Percentiles rank a stretch among this genome's conserved stretches.
Evolutionary conservation across 2,113 vertebrate species (phyloP).

Genomic region (Rissa tridactyla): DNA sequence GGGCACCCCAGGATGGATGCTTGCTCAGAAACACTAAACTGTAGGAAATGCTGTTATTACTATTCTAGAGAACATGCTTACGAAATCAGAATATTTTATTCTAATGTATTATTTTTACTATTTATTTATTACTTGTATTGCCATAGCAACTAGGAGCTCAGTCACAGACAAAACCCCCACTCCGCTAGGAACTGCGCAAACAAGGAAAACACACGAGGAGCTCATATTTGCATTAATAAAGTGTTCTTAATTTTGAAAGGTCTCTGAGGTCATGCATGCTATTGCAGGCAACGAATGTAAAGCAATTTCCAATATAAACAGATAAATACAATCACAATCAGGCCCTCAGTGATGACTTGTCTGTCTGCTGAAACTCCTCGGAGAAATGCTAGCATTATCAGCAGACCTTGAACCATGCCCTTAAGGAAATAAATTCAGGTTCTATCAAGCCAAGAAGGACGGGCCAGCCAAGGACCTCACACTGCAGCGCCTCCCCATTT

Average conservation of each 20-base stretch:
- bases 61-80: not conserved
- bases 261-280: not conserved
- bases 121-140: slow-evolving; percentile 60
- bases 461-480: not conserved
- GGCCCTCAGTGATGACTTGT: not conserved
- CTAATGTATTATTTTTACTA: slow-evolving; percentile 24
- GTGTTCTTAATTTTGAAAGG: slow-evolving; percentile 16
- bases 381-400: not conserved
- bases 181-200: not conserved
- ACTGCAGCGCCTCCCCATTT: not conserved
- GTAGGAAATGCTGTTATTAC: not conserved
- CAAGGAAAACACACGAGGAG: not conserved
- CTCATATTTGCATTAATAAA: not conserved
- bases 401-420: not conserved
- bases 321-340: not conserved
- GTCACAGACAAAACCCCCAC: not conserved
- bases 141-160: slow-evolving; percentile 40
- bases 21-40: not conserved
- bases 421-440: not conserved
- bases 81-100: slow-evolving; percentile 16
- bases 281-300: not conserved
- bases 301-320: not conserved
- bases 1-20: not conserved
- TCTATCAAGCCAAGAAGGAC: not conserved
- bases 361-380: not conserved